Evolutionary conservation across 1,140 invertebrate species (phyloP).

Genomic region (Drosophila obscura): DNA sequence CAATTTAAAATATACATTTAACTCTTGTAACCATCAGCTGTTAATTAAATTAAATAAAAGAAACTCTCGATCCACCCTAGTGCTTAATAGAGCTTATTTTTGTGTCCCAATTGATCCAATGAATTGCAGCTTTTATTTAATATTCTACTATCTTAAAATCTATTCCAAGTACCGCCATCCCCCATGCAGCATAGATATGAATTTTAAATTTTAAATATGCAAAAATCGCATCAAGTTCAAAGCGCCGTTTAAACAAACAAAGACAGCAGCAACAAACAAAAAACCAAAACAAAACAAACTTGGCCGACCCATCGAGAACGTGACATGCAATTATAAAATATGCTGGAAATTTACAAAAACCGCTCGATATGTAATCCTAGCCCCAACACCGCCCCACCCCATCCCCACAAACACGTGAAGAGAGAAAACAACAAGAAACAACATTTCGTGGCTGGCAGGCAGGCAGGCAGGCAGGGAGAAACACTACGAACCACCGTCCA

Average conservation of each 20-base stretch:
- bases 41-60: too few relatives aligned
- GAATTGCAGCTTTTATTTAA: too few relatives aligned
- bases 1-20: too few relatives aligned
- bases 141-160: too few relatives aligned
- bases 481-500: neutral
- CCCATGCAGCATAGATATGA: too few relatives aligned
- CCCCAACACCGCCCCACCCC: neutral
- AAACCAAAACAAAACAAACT: slow-evolving; percentile 21
- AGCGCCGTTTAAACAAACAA: slow-evolving; percentile 32
- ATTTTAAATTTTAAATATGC: slow-evolving; percentile 31
- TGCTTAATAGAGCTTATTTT: too few relatives aligned
- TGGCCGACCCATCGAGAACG: slow-evolving; percentile 12
- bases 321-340: slow-evolving; percentile 51
- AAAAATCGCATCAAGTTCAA: slow-evolving; percentile 40
- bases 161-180: too few relatives aligned
- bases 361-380: slow-evolving; percentile 38
- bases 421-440: slow-evolving; percentile 22
- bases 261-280: neutral
- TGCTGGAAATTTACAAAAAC: slow-evolving; percentile 23
- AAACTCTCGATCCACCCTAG: too few relatives aligned
- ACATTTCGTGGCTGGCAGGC: neutral
- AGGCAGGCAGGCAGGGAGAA: too few relatives aligned
- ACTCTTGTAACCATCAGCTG: too few relatives aligned
- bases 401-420: slow-evolving; percentile 8
- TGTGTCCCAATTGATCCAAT: too few relatives aligned